Conservation (phyloP, 2,113 vertebrate genomes). For the Excalfactoria chinensis region DNA sequence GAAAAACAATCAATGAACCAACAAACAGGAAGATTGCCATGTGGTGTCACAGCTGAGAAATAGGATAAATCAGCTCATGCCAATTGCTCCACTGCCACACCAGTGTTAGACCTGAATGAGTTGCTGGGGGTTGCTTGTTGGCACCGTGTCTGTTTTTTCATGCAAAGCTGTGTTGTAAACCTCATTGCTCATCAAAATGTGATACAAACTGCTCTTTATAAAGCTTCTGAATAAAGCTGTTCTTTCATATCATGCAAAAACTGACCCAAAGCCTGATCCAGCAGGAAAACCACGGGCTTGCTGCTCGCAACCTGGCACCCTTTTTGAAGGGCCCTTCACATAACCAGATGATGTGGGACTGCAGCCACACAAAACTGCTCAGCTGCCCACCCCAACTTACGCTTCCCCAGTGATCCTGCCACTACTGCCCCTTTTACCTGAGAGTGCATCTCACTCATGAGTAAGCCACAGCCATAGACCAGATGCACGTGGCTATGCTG, state of each 20-base stretch:
- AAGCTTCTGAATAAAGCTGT: neutral
- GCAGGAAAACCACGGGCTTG: neutral
- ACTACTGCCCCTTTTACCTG: neutral
- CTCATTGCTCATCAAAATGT: neutral
- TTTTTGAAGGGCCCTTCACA: neutral
- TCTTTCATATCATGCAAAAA: neutral
- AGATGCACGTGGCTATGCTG: neutral
- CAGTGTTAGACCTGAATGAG: rapidly evolving
- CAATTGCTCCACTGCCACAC: rapidly evolving
- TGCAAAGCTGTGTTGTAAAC: neutral
- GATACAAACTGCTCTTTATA: neutral
- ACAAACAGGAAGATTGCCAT: neutral
- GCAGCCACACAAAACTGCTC: neutral
- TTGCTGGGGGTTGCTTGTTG: neutral
- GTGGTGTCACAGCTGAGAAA: neutral
- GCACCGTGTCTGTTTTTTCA: neutral
- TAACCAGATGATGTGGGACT: neutral
- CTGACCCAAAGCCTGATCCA: neutral
- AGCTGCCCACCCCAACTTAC: neutral
- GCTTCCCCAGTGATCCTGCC: neutral
- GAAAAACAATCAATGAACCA: neutral
- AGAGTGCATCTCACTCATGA: neutral
- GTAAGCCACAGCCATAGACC: neutral
- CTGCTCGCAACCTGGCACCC: neutral
- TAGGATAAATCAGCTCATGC: neutral